Conservation (phyloP, 2,113 vertebrate species). For the Hemiprocne comata region DNA sequence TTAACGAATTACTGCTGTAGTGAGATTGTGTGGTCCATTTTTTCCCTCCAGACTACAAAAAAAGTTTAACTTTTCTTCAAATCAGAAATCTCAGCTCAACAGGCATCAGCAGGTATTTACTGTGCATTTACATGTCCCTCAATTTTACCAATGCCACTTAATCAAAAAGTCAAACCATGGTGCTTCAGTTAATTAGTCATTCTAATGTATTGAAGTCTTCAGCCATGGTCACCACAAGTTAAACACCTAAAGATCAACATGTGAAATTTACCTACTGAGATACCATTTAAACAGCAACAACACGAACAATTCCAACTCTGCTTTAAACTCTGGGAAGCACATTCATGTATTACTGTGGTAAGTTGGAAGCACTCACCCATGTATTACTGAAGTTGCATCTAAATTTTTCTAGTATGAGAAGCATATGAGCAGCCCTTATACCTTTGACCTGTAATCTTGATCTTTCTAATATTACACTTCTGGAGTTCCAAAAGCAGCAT, state of each 20-base stretch:
- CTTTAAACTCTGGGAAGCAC: not conserved
- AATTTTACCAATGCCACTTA: not conserved
- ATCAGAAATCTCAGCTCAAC: not conserved
- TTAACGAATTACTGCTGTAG: not conserved
- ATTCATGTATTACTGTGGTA: not conserved
- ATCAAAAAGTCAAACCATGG: not conserved
- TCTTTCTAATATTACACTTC: not conserved
- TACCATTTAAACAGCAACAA: not conserved
- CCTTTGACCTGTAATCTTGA: not conserved
- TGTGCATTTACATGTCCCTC: not conserved
- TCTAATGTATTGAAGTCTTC: not conserved
- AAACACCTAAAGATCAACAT: not conserved
- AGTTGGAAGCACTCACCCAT: not conserved
- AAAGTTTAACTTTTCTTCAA: not conserved
- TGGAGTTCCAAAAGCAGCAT: fast-evolving
- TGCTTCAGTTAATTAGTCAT: not conserved
- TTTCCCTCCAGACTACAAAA: not conserved
- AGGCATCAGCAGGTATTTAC: not conserved
- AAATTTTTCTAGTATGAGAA: not conserved
- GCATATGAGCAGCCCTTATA: not conserved
- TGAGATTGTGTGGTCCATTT: not conserved
- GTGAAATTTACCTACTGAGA: not conserved
- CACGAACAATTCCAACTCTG: not conserved
- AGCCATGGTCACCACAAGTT: not conserved
- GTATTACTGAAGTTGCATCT: not conserved